phyloP scores from a whole-genome alignment of 2,888 invertebrate species.

The Epinotia nisella region DNA sequence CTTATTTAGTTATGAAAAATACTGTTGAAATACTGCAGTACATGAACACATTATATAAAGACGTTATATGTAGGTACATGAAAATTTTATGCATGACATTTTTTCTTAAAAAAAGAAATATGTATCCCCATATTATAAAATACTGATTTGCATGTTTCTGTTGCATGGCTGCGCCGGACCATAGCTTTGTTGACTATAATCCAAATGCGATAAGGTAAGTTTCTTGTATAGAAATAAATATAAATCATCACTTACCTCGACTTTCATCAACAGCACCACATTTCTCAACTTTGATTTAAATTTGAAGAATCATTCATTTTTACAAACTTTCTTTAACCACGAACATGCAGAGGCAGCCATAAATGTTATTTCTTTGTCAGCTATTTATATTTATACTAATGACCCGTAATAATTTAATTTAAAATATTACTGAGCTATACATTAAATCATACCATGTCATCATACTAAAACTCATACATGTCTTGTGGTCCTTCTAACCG shows the following conservation, averaged over 20 bases:
- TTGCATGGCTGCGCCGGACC: conserved; percentile 80
- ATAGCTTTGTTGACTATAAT: conserved; percentile 83
- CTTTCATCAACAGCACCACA: conserved; percentile 20
- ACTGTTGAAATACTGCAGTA: not conserved
- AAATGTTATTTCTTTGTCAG: not conserved
- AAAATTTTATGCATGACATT: not conserved
- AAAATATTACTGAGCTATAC: not conserved
- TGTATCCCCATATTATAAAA: conserved; percentile 14
- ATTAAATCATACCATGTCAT: not conserved
- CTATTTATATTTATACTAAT: not conserved
- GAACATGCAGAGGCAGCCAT: not conserved
- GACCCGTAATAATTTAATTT: not conserved
- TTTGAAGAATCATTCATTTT: not conserved
- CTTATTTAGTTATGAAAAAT: no score
- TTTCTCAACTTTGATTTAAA: not conserved
- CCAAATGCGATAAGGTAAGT: conserved; percentile 77
- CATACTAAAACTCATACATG: not conserved
- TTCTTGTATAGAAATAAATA: conserved; percentile 18
- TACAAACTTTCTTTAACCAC: not conserved
- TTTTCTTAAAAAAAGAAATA: not conserved
- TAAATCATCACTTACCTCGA: not conserved
- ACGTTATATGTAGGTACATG: not conserved
- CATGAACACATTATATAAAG: not conserved
- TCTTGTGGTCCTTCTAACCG: conserved; percentile 17
- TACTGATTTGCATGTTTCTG: conserved; percentile 78